Evolutionary conservation across 2,113 vertebrate species (phyloP), one percentile per base, ranked within the genome.

Genomic region (Cryptotis parvus): DNA sequence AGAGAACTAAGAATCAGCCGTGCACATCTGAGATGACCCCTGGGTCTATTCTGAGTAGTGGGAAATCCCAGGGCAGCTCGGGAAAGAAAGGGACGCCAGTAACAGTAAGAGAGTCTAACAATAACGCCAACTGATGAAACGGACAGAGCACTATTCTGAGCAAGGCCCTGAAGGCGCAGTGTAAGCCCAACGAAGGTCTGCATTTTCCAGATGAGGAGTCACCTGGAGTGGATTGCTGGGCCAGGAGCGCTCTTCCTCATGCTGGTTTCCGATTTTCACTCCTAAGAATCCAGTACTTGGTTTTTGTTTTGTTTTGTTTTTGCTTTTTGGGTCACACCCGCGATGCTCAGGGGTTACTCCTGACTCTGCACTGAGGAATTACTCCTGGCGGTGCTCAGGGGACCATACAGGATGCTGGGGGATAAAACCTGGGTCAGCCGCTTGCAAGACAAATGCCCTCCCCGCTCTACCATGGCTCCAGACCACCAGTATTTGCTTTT

Each of bases 211-310:
- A 55, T 6, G 37, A 86, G 22, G 26, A 41, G 39, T 63, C 43
- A 82, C 74, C 31, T 31, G 22, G 35, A 16, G 49, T 10, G 27
- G 82, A 11, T 85, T 66, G 4, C 70, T 66, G 11, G 5, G 10
- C 58, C 49, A 41, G 37, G n/a, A 84, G 86, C 69, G 76, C 37
- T 85, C 74, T 72, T 76, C 37, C 39, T 86, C 35, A 78, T 6
- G 0, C 76, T 76, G 14, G 33, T 61, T 92, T 95, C 86, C 61
- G 55, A 41, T 52, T 75, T 70, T 74, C 77, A 24, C 22, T 69
- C 14, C 35, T 29, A 81, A 74, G 82, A 91, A 91, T 72, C 37
- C 37, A 68, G 24, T 15, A 41, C 80, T 78, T 79, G 22, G n/a
- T n/a, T 49, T 43, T 81, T 74, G 45, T 49, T 49, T 49, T 49